Conservation (phyloP, 2,113 vertebrate genomes). For the Tachuris rubrigastra region DNA sequence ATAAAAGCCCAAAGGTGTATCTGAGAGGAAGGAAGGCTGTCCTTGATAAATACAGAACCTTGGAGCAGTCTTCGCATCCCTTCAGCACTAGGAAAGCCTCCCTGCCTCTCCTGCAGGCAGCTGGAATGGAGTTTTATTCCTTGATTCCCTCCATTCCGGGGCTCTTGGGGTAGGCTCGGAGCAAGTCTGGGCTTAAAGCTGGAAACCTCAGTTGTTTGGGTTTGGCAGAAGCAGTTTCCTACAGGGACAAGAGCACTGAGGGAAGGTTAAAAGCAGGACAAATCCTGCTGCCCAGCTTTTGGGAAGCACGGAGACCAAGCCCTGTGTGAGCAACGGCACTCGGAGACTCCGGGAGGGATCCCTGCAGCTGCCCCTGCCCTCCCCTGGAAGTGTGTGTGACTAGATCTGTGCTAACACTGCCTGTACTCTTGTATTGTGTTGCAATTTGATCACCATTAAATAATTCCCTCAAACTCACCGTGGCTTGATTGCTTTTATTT, state of each 20-base stretch:
- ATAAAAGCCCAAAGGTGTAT: not conserved
- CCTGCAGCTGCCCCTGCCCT: not conserved
- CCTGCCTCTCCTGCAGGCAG: not conserved
- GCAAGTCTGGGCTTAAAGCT: too few relatives aligned
- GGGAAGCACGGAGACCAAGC: fast-evolving
- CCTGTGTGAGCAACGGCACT: fast-evolving
- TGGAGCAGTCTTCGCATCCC: not conserved
- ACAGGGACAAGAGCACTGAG: not conserved
- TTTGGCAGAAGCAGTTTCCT: not conserved
- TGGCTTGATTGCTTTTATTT: not conserved
- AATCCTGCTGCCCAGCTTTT: not conserved
- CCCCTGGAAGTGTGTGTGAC: not conserved
- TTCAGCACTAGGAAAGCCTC: not conserved
- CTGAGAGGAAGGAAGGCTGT: not conserved
- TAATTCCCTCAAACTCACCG: not conserved
- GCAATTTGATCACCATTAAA: conserved; percentile 3
- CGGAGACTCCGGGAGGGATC: not conserved
- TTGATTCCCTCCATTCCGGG: not conserved
- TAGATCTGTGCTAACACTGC: not conserved
- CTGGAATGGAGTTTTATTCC: not conserved
- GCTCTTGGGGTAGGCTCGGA: not conserved
- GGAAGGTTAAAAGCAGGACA: not conserved
- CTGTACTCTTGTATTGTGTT: not conserved
- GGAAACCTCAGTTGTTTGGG: not conserved
- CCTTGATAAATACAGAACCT: not conserved